Evolutionary conservation across 1,140 invertebrate species (phyloP), one percentile per base, ranked within the genome.

Genomic region (Melitaea cinxia): DNA sequence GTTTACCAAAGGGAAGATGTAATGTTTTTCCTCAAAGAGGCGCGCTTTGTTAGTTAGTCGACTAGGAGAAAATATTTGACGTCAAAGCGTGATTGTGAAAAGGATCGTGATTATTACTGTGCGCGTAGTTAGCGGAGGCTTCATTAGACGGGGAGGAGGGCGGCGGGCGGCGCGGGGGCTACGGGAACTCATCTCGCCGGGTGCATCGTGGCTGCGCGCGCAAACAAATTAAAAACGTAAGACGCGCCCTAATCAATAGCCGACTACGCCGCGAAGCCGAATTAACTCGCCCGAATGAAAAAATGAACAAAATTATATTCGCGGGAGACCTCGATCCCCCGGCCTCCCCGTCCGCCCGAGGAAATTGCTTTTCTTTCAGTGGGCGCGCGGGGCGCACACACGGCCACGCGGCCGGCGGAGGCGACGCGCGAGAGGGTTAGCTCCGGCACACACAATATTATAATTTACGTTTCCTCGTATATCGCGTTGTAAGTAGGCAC

Each of bases 281-380:
- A 90, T 90, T 90, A 90, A 88, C 85, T 85, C 85, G 82, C 71
- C 85, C 85, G 85, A 88, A 88, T 88, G 83, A 90, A 88, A 90
- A 90, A 90, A 90, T 90, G 88, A 90, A 88, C 85, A 90, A 90
- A 90, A 90, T 90, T 88, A 90, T 90, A 90, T 90, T 88, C 84
- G 85, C 85, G 85, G 83, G 85, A 83, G 82, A 85, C 76, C 82
- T 78, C 79, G 77, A 68, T 71, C 75, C 72, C 75, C 70, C 72
- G 66, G 45, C 64, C 68, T 64, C 75, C 72, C 68, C 78, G 74
- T 75, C 78, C 78, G 78, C 82, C 80, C 78, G 78, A 83, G 84
- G 85, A 88, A 90, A 88, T 90, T 88, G 84, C 85, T 90, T 90
- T 90, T 88, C 85, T 90, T 90, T 88, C 85, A 88, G 82, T 77